Evolutionary conservation across 2,113 vertebrate genomes (phyloP).

Genomic region (Brachirus orientalis): DNA sequence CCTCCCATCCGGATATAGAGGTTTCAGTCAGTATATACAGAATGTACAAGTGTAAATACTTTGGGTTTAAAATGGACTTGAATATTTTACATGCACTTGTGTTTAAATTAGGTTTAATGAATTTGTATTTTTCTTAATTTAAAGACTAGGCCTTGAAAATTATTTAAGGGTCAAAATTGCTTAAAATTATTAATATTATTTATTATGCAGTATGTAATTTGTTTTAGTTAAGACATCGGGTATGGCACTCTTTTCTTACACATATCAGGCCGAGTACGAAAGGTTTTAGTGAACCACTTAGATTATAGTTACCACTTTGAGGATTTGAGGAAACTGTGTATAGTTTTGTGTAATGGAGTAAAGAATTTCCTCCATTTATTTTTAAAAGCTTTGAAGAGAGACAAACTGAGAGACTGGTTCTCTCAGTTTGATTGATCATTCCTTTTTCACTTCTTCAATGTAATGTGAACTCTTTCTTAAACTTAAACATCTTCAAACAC

Average conservation of each 20-base stretch:
- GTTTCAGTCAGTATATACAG: neutral
- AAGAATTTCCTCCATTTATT: no score
- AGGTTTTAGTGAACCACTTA: no score
- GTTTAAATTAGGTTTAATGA: neutral
- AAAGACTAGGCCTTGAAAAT: neutral
- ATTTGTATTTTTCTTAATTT: constrained; percentile 35
- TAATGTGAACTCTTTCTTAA: constrained; percentile 11
- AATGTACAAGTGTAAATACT: constrained; percentile 52
- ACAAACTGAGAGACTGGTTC: constrained; percentile 14
- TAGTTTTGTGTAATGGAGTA: constrained; percentile 33
- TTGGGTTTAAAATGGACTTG: constrained; percentile 49
- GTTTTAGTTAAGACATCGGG: constrained; percentile 21
- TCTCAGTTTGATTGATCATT: constrained; percentile 6
- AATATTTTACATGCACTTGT: constrained; percentile 21
- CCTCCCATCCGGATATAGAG: no score
- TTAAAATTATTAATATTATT: constrained; percentile 54
- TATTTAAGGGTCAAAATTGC: no score
- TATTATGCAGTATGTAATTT: constrained; percentile 25
- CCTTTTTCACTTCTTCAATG: neutral
- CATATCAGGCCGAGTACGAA: neutral
- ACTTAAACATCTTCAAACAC: neutral
- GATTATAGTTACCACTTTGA: constrained; percentile 18
- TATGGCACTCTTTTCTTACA: constrained; percentile 36
- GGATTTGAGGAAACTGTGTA: constrained; percentile 13
- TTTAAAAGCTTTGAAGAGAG: no score